Evolutionary conservation across 1,140 invertebrate species (phyloP).

Genomic region (Calosoma granatense): DNA sequence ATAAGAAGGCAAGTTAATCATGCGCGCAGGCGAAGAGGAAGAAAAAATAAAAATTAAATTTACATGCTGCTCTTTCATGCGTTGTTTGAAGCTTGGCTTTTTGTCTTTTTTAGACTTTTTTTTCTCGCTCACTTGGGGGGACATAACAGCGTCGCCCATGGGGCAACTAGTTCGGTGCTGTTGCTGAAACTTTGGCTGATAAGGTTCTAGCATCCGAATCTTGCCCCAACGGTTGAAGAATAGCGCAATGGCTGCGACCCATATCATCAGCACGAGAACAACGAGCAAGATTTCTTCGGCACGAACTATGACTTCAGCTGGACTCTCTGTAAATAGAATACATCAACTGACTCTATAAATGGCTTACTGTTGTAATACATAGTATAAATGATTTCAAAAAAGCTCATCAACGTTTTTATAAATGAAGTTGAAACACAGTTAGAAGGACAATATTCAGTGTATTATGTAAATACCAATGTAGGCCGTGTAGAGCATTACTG

Average conservation of each 20-base stretch:
- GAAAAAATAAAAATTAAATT: too few species aligned
- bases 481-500: too few species aligned
- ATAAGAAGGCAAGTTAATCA: too few species aligned
- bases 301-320: constrained; percentile 32
- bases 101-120: not conserved
- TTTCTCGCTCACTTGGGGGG: constrained; percentile 27
- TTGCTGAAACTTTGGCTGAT: constrained; percentile 70
- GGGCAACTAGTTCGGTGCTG: constrained; percentile 60
- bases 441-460: too few species aligned
- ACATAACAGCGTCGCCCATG: constrained; percentile 42
- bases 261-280: constrained; percentile 58
- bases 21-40: too few species aligned
- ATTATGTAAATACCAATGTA: too few species aligned
- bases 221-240: constrained; percentile 82
- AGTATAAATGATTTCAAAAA: too few species aligned
- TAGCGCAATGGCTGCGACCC: constrained; percentile 65
- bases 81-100: not conserved
- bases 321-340: not conserved
- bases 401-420: too few species aligned
- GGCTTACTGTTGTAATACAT: too few species aligned
- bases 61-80: constrained; percentile 1
- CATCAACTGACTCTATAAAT: too few species aligned
- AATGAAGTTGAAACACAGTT: too few species aligned
- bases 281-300: constrained; percentile 71
- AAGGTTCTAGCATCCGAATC: constrained; percentile 74